Percentiles rank a stretch among this genome's conserved stretches.
Conservation (phyloP, 1,140 invertebrate species). For the Hesperophylax magnus region DNA sequence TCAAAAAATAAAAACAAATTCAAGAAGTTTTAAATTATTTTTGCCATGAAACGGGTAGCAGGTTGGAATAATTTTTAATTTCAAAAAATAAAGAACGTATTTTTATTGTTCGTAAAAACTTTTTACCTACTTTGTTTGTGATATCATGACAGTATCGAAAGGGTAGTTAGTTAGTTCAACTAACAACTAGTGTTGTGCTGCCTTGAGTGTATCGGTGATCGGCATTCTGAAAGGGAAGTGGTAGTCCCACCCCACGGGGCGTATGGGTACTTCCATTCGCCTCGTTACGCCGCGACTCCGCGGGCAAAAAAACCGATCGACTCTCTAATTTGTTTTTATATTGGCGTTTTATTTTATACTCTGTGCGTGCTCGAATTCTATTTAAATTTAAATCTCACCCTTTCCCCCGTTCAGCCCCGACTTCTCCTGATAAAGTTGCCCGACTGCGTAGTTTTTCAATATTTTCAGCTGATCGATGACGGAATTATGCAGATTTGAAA, state of each 20-base stretch:
- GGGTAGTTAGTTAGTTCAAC: no score
- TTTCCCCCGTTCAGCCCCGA: neutral
- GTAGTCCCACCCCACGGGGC: conserved; percentile 24
- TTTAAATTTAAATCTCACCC: conserved; percentile 57
- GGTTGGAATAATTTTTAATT: no score
- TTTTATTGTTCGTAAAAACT: no score
- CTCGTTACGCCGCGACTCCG: conserved; percentile 44
- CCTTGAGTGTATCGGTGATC: conserved; percentile 44
- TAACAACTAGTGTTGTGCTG: neutral
- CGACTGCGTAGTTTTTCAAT: conserved; percentile 24
- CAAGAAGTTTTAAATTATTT: no score
- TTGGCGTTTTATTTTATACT: conserved; percentile 59
- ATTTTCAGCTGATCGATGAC: conserved; percentile 15
- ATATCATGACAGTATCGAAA: no score
- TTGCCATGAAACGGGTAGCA: no score
- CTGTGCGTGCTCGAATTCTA: conserved; percentile 56
- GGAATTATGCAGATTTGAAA: conserved; percentile 19
- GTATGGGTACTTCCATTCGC: neutral
- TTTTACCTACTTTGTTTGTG: no score
- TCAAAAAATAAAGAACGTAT: no score
- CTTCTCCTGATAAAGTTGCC: conserved; percentile 18
- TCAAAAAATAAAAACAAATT: no score
- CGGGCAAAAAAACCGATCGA: conserved; percentile 54
- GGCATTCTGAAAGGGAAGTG: conserved; percentile 51
- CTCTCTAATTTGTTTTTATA: conserved; percentile 59